These are phyloP conservation scores for Trichogramma pretiosum DNA, from an alignment of 1,140 invertebrate species.

Conservation along the genomic window DNA sequence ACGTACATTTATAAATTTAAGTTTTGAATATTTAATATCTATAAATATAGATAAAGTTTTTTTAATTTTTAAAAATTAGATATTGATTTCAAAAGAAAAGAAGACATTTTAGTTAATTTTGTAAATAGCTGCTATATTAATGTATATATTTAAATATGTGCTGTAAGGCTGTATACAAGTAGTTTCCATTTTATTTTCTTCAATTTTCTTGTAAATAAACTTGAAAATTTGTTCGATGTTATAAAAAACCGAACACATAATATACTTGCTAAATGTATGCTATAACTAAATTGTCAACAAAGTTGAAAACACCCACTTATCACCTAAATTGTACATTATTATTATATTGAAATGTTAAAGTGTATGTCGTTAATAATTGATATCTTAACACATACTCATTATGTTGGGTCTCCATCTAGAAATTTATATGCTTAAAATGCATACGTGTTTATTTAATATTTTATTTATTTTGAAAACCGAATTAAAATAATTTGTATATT, in stretches of 20 bases:
- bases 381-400: too few relatives aligned
- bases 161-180: slow-evolving; percentile 3
- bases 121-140: too few relatives aligned
- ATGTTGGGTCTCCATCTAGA: too few relatives aligned
- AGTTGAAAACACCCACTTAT: slow-evolving; percentile 2
- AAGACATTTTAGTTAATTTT: too few relatives aligned
- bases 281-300: slow-evolving; percentile 1
- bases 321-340: slow-evolving; percentile 10
- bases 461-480: too few relatives aligned
- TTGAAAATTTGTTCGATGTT: slow-evolving; percentile 6
- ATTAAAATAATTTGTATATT: too few relatives aligned
- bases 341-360: slow-evolving; percentile 6
- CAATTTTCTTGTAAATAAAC: slow-evolving; percentile 34
- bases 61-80: slow-evolving; percentile 4
- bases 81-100: too few relatives aligned
- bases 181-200: slow-evolving; percentile 24
- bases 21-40: neutral
- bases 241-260: slow-evolving; percentile 4
- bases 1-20: neutral
- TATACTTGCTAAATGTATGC: neutral
- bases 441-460: too few relatives aligned
- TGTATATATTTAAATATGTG: neutral
- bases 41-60: slow-evolving; percentile 1
- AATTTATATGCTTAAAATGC: too few relatives aligned
- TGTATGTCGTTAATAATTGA: too few relatives aligned